Base-by-base conservation (phyloP, 2,888 invertebrate species). In the Mycogona germanica region DNA sequence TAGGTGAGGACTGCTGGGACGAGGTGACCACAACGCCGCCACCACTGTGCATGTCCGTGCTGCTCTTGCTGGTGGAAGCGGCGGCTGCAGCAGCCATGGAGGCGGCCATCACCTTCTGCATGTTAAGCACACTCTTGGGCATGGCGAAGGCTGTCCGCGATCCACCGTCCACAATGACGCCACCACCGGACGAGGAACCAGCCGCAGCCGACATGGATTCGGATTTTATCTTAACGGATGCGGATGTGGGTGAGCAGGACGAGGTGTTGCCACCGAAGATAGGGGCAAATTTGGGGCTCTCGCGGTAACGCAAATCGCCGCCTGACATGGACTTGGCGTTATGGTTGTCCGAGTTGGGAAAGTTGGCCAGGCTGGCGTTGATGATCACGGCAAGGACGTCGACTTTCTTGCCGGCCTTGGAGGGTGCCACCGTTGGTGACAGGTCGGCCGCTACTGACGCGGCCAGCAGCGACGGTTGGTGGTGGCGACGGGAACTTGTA, bases 331-430 rank as follows among this genome's bases (percentile, higher is more conserved):
- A n/a, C n/a, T n/a, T n/a, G n/a, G n/a, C n/a, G n/a, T n/a, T n/a
- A n/a, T n/a, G n/a, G 21, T 35, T 48, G 17, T 51, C 51, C 19
- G 57, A 57, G 32, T 55, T 57, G 19, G 57, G 52, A 41, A 32
- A 57, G 21, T 55, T 49, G n/a, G 53, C 57, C n/a, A 57, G 23
- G 32, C 51, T 52, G 7, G 41, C 49, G 45, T 55, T 57, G 17
- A 57, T 57, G n/a, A 57, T 52, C 37, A 55, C 56, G 35, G 51
- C 48, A 1, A 57, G 42, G n/a, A 57, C 41, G 40, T 57, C 55
- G n/a, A n/a, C n/a, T n/a, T n/a, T n/a, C n/a, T n/a, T n/a, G n/a
- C n/a, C n/a, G n/a, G n/a, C n/a, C 21, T 52, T 53, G 12, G 55
- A 30, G 14, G 55, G 35, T 21, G 53, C 12, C 17, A 17, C 41